Evolutionary conservation across 1,140 invertebrate species (phyloP), one percentile per base, ranked within the genome.

Genomic region (Phortica variegata): DNA sequence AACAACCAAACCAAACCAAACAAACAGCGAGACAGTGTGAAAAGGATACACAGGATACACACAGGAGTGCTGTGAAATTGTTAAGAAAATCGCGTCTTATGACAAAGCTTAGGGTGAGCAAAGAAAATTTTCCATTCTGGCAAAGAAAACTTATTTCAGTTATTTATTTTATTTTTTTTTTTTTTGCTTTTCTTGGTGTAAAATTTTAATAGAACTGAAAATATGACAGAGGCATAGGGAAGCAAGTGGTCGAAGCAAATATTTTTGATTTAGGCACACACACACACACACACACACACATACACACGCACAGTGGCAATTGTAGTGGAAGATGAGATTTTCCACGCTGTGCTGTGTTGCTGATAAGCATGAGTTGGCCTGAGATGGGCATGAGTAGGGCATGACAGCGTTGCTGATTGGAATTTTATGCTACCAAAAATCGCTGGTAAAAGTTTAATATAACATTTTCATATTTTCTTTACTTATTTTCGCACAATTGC

Each of bases 361-460:
- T 57, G 63, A 66, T 66, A 66, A 66, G 63, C 63, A 66, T 65
- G 60, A 66, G 63, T 60, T 60, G 56, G 58, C 53, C 65, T 39
- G 26, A 33, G 38, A 17, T 43, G n/a, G 17, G n/a, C 10, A n/a
- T 23, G 39, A 23, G 13, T 12, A 15, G 20, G 38, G 15, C 20
- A 39, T 59, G 61, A 68, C 63, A 66, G 57, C 55, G 56, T 49
- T 54, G 60, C 63, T 66, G 63, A 66, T 66, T 66, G 63, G 63
- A 68, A 66, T 66, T 66, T 65, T 63, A 53, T 37, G 33, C 32
- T 38, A 26, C 17, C 29, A 26, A 23, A 21, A 29, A 12, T 15
- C n/a, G n/a, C 33, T 19, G 1, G 15, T 12, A n/a, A 13, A 31
- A 26, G 47, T 15, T 31, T 40, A 54, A 33, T 43, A 54, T 41